Evolutionary conservation across 2,888 invertebrate species (phyloP), one percentile per base, ranked within the genome.

Genomic region (Drosophila tanythrix): DNA sequence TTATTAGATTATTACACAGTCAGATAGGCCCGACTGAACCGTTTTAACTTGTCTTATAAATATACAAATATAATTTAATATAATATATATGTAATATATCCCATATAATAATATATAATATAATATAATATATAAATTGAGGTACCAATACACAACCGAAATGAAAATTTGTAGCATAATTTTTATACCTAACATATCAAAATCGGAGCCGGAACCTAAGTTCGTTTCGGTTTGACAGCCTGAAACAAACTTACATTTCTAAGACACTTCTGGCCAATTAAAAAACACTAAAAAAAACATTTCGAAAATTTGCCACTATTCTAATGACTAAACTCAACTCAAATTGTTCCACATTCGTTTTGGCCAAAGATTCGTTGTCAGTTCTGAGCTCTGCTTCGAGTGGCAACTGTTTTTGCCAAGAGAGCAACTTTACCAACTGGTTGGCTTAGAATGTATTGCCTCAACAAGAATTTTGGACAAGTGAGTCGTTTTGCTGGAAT

Each of bases 281-380:
- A 64, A 78, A 73, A 76, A 79, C 79, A 76, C 33, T n/a, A n/a
- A 27, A 36, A 25, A 25, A 60, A 55, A 43, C 36, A 43, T 43
- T 11, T n/a, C 21, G 40, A 40, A 6, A 21, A 65, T 68, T 70
- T 63, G 67, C 68, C 76, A 13, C 10, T 80, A 68, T 78, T 76
- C 35, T 10, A 6, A 7, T n/a, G 8, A 38, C 38, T 3, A 11
- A 27, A 70, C 36, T 60, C 64, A 70, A 74, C 65, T 56, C 60
- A 36, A 29, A 29, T 25, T 29, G 18, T 35, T 53, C 48, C 50
- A 27, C 57, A 50, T 18, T 38, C 13, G 18, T 67, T 72, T 38
- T 38, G 7, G 53, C 25, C 46, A 46, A 13, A 13, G n/a, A n/a
- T 46, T 15, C 7, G 13, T 7, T 46, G 18, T 36, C n/a, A n/a